These are phyloP conservation scores for Leptopilina clavipes DNA, from an alignment of 1,140 invertebrate species.

Conservation along the genomic window DNA sequence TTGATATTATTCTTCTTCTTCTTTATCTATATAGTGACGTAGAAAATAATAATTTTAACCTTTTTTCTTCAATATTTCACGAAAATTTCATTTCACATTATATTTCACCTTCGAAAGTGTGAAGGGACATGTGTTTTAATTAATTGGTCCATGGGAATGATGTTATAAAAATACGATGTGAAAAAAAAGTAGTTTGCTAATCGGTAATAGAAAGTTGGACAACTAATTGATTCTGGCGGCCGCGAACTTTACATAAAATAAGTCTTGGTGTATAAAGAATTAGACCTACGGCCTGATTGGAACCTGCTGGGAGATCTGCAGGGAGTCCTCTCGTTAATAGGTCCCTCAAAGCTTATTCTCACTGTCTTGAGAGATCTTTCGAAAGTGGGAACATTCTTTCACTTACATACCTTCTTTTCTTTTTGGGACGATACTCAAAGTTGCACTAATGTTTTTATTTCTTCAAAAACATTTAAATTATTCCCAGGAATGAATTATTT, in stretches of 20 bases:
- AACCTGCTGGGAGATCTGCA: conserved; percentile 7
- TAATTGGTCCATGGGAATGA: not conserved
- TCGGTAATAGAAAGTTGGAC: not conserved
- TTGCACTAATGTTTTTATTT: not conserved
- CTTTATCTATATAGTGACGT: too few species aligned
- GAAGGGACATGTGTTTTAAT: not conserved
- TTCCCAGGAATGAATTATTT: too few species aligned
- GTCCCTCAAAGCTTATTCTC: conserved; percentile 19
- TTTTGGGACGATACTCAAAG: not conserved
- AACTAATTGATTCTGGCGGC: conserved; percentile 32
- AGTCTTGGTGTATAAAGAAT: conserved; percentile 12
- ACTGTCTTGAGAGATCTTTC: conserved; percentile 22
- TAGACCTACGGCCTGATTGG: conserved; percentile 15
- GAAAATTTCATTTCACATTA: too few species aligned
- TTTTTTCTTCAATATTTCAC: too few species aligned
- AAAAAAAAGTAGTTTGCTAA: not conserved
- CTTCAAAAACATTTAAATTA: not conserved
- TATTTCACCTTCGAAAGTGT: too few species aligned
- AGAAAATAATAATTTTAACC: too few species aligned
- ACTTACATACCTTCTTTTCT: not conserved
- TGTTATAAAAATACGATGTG: conserved; percentile 1
- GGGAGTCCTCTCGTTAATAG: conserved; percentile 30
- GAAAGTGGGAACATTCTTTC: conserved; percentile 14
- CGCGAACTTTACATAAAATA: conserved; percentile 33
- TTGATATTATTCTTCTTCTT: too few species aligned